A percentile compares a stretch with the other conserved stretches of the same genome.
phyloP scores from a whole-genome alignment of 2,113 vertebrate species.

The Perca fluviatilis region DNA sequence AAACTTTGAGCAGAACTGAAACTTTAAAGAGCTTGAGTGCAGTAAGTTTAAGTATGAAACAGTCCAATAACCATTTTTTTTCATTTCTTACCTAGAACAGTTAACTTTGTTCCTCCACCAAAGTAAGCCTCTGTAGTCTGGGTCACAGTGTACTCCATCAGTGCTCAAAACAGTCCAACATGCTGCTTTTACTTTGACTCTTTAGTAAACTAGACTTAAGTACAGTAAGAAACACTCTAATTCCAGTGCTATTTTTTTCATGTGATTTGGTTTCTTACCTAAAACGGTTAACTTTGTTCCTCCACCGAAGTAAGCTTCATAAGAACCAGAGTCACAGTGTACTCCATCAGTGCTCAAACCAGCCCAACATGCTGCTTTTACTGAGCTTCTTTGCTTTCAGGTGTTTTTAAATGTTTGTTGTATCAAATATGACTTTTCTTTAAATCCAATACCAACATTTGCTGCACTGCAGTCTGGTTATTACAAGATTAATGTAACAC shows the following conservation, averaged over 20 bases:
- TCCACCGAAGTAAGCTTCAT: constrained; percentile 77
- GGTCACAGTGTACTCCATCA: too few relatives aligned
- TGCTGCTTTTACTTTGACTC: not conserved
- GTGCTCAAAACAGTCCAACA: not conserved
- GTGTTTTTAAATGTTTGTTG: not conserved
- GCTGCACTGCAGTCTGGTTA: not conserved
- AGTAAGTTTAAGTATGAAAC: not conserved
- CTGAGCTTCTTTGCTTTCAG: not conserved
- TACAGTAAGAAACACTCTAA: not conserved
- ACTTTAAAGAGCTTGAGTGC: not conserved
- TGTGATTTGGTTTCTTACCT: not conserved
- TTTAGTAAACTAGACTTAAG: not conserved
- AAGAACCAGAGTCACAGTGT: constrained; percentile 26
- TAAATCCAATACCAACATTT: too few relatives aligned
- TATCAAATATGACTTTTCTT: not conserved
- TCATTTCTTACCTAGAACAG: constrained; percentile 24
- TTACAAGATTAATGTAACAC: not conserved
- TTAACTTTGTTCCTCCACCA: constrained; percentile 72
- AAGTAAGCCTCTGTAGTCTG: constrained; percentile 18
- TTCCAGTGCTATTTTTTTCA: not conserved
- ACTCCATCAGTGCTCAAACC: constrained; percentile 17
- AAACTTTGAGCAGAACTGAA: not conserved
- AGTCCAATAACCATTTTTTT: not conserved
- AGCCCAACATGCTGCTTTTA: not conserved
- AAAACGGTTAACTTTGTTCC: constrained; percentile 71